These are phyloP conservation scores for Anthoscopus minutus DNA, from an alignment of 2,113 vertebrate genomes.

Conservation along the genomic window DNA sequence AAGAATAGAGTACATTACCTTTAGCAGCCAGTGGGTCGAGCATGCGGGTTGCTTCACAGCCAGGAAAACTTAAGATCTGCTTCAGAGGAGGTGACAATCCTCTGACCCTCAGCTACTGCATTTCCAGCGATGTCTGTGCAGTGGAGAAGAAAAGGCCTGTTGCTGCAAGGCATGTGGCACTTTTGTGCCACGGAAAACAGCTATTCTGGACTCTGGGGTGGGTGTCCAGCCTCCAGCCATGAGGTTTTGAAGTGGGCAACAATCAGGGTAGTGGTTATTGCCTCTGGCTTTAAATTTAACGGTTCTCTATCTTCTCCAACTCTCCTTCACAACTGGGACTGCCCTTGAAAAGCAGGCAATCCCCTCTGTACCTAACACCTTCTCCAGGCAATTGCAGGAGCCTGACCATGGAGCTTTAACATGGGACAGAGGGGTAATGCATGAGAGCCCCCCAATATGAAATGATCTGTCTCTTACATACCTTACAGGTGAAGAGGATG, in stretches of 20 bases:
- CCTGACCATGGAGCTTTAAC: background rate
- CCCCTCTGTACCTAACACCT: background rate
- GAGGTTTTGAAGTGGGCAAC: background rate
- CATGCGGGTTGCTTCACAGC: background rate
- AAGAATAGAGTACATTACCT: background rate
- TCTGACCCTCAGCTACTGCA: background rate
- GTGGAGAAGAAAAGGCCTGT: background rate
- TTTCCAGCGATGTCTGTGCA: background rate
- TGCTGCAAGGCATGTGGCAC: background rate
- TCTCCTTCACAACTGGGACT: background rate
- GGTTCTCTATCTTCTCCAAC: background rate
- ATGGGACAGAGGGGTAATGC: fast-evolving
- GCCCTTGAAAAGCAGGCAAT: background rate
- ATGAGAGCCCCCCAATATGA: fast-evolving
- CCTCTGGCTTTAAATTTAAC: background rate
- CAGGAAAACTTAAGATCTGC: background rate
- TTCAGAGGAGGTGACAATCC: background rate
- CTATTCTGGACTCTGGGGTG: no score
- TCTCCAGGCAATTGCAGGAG: background rate
- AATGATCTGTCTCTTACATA: background rate
- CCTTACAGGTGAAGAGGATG: conserved; percentile 44
- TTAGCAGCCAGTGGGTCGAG: background rate
- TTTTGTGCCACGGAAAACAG: fast-evolving
- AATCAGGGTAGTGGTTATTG: background rate
- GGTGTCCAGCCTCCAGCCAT: background rate